Evolutionary conservation across 1,140 invertebrate genomes (phyloP).

Genomic region (Pollicipes pollicipes): DNA sequence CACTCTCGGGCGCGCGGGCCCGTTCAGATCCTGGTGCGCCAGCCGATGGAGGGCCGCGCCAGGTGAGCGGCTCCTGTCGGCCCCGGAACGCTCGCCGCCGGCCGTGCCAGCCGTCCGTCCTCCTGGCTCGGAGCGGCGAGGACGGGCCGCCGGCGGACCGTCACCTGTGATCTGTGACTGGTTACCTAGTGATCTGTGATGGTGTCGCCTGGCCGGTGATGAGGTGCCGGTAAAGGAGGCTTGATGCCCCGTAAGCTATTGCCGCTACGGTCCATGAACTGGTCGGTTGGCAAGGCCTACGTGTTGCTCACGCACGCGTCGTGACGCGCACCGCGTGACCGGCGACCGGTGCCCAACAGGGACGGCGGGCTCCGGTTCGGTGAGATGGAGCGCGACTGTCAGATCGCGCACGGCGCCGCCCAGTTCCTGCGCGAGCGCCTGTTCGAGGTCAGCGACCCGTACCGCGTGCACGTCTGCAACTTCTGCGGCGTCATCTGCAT

Average conservation of each 20-base stretch:
- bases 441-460: constrained; percentile 97
- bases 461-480: constrained; percentile 91
- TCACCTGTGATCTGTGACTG: neutral
- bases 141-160: neutral
- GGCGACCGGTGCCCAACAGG: no score
- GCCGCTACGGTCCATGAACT: no score
- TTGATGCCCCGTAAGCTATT: no score
- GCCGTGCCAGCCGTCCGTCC: neutral
- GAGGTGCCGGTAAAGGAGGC: no score
- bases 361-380: constrained; percentile 97
- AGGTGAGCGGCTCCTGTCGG: constrained; percentile 30
- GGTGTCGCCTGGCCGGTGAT: no score
- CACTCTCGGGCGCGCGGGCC: constrained; percentile 91
- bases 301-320: no score
- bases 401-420: constrained; percentile 95
- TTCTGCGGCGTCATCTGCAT: constrained; percentile 93
- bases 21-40: constrained; percentile 89
- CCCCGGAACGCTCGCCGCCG: no score
- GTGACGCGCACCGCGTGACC: no score
- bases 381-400: constrained; percentile 99
- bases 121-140: no score
- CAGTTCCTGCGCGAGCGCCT: constrained; percentile 89
- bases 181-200: no score
- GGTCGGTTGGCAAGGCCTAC: no score
- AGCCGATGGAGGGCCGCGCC: constrained; percentile 97